A percentile compares a stretch with the other conserved stretches of the same genome.
Conservation (phyloP, 2,888 invertebrate species). For the Pachydiplax longipennis region DNA sequence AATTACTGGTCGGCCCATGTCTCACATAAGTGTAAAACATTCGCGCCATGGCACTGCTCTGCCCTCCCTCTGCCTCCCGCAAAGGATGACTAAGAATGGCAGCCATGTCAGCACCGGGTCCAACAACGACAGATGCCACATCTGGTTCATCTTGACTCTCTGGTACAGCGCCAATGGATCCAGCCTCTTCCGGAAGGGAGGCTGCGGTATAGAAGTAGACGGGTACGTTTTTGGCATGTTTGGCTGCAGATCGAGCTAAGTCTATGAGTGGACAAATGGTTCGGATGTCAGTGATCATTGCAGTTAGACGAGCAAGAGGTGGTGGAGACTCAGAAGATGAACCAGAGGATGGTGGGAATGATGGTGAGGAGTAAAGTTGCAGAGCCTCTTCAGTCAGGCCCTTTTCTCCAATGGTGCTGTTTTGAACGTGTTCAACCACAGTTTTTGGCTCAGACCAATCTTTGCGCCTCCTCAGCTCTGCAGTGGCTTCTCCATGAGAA, state of each 20-base stretch:
- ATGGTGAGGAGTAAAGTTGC: slow-evolving; percentile 56
- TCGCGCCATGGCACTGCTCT: slow-evolving; percentile 78
- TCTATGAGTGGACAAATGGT: slow-evolving; percentile 79
- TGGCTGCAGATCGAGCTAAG: slow-evolving; percentile 67
- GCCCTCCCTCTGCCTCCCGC: slow-evolving; percentile 77
- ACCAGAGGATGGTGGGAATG: slow-evolving; percentile 64
- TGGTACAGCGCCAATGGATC: slow-evolving; percentile 56
- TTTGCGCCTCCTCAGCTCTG: slow-evolving; percentile 67
- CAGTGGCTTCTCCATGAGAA: slow-evolving; percentile 74
- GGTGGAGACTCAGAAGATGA: slow-evolving; percentile 59
- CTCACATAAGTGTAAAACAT: slow-evolving; percentile 83
- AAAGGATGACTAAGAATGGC: slow-evolving; percentile 79
- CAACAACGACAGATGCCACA: slow-evolving; percentile 58
- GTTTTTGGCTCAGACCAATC: slow-evolving; percentile 70
- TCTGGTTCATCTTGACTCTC: slow-evolving; percentile 17
- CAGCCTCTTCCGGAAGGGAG: slow-evolving; percentile 65
- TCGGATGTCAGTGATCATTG: slow-evolving; percentile 80
- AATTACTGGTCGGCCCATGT: slow-evolving; percentile 66
- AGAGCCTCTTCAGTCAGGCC: slow-evolving; percentile 68
- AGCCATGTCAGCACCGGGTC: slow-evolving; percentile 74
- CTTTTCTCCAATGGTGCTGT: slow-evolving; percentile 66
- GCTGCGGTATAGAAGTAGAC: slow-evolving; percentile 79
- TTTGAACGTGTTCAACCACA: slow-evolving; percentile 69
- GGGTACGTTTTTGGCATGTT: slow-evolving; percentile 55
- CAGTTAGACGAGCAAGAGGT: slow-evolving; percentile 73